phyloP scores from a whole-genome alignment of 2,888 invertebrate species.

The Cyclophora albipunctata region DNA sequence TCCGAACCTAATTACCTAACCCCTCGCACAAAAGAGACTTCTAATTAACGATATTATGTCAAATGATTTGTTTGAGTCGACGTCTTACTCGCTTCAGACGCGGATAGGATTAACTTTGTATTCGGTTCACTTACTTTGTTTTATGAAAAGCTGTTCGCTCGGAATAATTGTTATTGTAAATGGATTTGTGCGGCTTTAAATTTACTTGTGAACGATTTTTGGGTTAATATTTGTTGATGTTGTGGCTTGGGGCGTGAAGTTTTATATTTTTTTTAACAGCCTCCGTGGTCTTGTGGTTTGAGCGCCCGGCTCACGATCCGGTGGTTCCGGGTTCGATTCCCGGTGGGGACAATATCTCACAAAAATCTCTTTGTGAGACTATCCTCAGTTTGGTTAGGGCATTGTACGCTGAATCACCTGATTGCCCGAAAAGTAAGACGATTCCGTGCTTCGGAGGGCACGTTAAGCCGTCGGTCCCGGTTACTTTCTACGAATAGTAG shows the following conservation, averaged over 20 bases:
- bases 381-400: too few relatives aligned
- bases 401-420: too few relatives aligned
- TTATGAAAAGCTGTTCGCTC: slow-evolving; percentile 44
- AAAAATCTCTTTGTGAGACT: too few relatives aligned
- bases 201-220: neutral
- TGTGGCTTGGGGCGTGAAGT: neutral
- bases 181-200: slow-evolving; percentile 2
- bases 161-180: slow-evolving; percentile 35
- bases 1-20: slow-evolving; percentile 72
- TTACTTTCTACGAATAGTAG: too few relatives aligned
- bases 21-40: slow-evolving; percentile 66
- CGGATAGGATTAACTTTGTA: slow-evolving; percentile 67
- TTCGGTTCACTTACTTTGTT: slow-evolving; percentile 50
- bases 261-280: too few relatives aligned
- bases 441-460: too few relatives aligned
- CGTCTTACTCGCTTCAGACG: slow-evolving; percentile 61
- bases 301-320: too few relatives aligned
- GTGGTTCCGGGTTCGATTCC: too few relatives aligned
- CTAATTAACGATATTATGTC: slow-evolving; percentile 76
- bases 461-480: too few relatives aligned
- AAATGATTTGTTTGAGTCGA: slow-evolving; percentile 73
- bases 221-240: neutral
- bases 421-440: too few relatives aligned
- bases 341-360: too few relatives aligned
- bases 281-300: too few relatives aligned